phyloP scores from a whole-genome alignment of 2,797 vertebrate species.

The Centropyge bicolor region DNA sequence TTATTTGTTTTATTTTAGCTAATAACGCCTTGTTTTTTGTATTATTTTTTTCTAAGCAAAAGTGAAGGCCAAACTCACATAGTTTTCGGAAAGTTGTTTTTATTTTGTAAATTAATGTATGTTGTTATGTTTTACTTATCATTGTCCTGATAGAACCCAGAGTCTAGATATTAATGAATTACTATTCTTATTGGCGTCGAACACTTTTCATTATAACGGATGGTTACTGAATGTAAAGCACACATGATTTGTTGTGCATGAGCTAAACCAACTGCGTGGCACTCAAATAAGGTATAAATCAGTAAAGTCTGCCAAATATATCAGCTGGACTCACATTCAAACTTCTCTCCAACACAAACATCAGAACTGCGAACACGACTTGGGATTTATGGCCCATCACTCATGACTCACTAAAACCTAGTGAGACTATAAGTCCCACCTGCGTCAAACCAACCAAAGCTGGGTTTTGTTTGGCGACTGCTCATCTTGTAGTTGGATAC shows the following conservation, averaged over 20 bases:
- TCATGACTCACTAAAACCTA: slow-evolving; percentile 31
- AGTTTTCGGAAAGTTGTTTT: too few species aligned
- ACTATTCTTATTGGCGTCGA: too few species aligned
- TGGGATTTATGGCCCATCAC: slow-evolving; percentile 15
- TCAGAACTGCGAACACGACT: not conserved
- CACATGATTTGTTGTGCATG: slow-evolving; percentile 11
- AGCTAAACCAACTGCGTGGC: not conserved
- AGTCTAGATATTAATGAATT: too few species aligned
- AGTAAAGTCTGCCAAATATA: not conserved
- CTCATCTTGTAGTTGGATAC: slow-evolving; percentile 29
- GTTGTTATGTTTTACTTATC: too few species aligned
- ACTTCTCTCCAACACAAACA: not conserved
- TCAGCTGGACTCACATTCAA: slow-evolving; percentile 4
- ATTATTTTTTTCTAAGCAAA: too few species aligned
- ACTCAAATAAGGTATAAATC: slow-evolving; percentile 1
- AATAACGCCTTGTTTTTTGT: too few species aligned
- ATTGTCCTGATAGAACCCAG: too few species aligned
- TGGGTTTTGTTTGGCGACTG: slow-evolving; percentile 27
- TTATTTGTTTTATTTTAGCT: too few species aligned
- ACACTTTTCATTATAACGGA: too few species aligned
- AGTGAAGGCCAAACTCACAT: too few species aligned
- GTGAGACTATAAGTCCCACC: slow-evolving; percentile 5
- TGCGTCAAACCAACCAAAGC: slow-evolving; percentile 38
- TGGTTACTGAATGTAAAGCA: not conserved
- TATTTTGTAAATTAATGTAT: too few species aligned